Percentiles rank a stretch among this genome's conserved stretches.
phyloP scores from a whole-genome alignment of 2,888 invertebrate species.

The Philhelius pedissequus region DNA sequence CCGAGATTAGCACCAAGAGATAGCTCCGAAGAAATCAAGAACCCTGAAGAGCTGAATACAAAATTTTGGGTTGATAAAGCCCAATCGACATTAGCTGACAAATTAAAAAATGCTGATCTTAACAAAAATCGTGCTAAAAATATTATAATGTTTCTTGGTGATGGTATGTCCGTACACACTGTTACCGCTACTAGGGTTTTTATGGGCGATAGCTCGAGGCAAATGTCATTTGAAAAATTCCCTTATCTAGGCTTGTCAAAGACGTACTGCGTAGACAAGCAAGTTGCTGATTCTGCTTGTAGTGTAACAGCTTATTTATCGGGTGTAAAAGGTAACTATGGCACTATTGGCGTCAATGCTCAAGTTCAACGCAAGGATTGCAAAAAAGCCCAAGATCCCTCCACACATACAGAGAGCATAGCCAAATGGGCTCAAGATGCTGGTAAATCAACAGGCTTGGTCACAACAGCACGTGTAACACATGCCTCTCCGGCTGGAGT shows the following conservation, averaged over 20 bases:
- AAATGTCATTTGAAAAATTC: slow-evolving; percentile 83
- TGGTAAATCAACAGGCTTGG: slow-evolving; percentile 84
- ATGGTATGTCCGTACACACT: slow-evolving; percentile 89
- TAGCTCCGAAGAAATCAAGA: slow-evolving; percentile 62
- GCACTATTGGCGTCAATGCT: slow-evolving; percentile 87
- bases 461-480: slow-evolving; percentile 88
- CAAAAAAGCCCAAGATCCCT: slow-evolving; percentile 80
- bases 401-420: slow-evolving; percentile 83
- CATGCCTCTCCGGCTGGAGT: slow-evolving; percentile 88
- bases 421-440: slow-evolving; percentile 86
- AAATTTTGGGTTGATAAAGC: slow-evolving; percentile 76
- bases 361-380: slow-evolving; percentile 84
- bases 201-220: slow-evolving; percentile 83
- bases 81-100: slow-evolving; percentile 72
- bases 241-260: slow-evolving; percentile 80
- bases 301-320: slow-evolving; percentile 89
- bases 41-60: slow-evolving; percentile 71
- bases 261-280: slow-evolving; percentile 88
- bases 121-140: slow-evolving; percentile 80
- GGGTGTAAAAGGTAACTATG: slow-evolving; percentile 88
- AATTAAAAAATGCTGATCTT: slow-evolving; percentile 70
- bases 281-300: slow-evolving; percentile 92
- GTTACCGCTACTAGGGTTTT: slow-evolving; percentile 83
- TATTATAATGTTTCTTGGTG: slow-evolving; percentile 85
- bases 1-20: slow-evolving; percentile 68